A percentile compares a stretch with the other conserved stretches of the same genome.
These are phyloP conservation scores for Bruchidius siliquastri DNA, from an alignment of 2,888 invertebrate genomes.

Conservation along the genomic window DNA sequence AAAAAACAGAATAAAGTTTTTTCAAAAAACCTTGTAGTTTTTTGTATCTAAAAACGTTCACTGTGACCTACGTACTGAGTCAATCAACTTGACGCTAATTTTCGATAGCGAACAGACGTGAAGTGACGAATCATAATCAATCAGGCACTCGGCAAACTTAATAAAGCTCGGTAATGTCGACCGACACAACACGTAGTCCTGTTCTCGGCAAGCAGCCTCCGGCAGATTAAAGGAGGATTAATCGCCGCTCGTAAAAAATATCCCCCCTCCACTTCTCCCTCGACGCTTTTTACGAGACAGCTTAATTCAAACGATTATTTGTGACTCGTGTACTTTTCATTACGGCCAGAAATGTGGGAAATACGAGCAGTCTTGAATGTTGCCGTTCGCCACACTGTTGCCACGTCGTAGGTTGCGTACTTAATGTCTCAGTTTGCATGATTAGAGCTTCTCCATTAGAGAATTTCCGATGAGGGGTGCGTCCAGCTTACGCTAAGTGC, in stretches of 20 bases:
- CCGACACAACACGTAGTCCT: background rate
- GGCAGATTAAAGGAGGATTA: slow-evolving; percentile 18
- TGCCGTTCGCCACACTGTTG: background rate
- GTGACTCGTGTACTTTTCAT: slow-evolving; percentile 19
- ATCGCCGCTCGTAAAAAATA: slow-evolving; percentile 16
- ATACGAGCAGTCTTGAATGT: slow-evolving; percentile 8
- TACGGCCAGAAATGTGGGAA: slow-evolving; percentile 13
- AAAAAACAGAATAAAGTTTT: no score
- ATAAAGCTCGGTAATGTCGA: background rate
- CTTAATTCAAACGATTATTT: slow-evolving; percentile 23
- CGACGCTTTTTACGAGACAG: slow-evolving; percentile 17
- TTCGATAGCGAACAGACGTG: no score
- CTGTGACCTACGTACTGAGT: no score
- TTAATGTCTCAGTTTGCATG: no score
- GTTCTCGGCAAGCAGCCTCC: background rate
- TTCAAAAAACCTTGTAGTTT: no score
- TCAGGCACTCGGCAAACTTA: background rate
- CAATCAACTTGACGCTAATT: no score
- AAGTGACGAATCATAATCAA: background rate
- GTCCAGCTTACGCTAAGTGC: no score
- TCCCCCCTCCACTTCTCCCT: background rate
- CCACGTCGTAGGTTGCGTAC: background rate
- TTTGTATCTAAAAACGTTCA: no score
- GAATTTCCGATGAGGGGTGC: no score
- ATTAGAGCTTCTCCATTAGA: no score